Percentiles rank a stretch among this genome's conserved stretches.
These are phyloP conservation scores for Cyanocitta stelleri DNA, from an alignment of 2,113 vertebrate genomes.

Conservation along the genomic window DNA sequence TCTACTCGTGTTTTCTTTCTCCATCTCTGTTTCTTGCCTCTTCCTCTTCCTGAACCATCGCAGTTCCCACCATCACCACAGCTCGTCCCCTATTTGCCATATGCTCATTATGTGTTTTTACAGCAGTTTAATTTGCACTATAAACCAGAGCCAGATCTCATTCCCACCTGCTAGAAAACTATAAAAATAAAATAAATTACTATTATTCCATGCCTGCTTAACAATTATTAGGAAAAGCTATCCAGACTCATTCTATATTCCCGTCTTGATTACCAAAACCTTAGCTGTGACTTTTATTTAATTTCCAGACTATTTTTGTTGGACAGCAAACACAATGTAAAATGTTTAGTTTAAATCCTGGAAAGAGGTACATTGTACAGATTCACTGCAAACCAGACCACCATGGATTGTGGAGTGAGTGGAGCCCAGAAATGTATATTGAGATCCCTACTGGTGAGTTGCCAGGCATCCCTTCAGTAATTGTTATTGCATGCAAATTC, in stretches of 20 bases:
- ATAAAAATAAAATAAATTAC: neutral
- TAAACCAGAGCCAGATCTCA: neutral
- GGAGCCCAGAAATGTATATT: conserved; percentile 60
- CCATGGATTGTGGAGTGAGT: conserved; percentile 72
- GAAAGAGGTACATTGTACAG: conserved; percentile 81
- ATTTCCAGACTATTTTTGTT: conserved; percentile 77
- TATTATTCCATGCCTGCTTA: neutral
- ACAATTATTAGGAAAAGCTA: neutral
- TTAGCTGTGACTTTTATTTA: neutral
- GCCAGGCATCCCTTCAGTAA: neutral
- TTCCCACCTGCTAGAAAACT: neutral
- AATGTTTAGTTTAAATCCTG: conserved; percentile 81
- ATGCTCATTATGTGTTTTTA: neutral
- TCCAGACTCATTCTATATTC: neutral
- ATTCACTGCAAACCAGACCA: conserved; percentile 88
- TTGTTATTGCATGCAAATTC: neutral
- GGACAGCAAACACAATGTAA: conserved; percentile 85
- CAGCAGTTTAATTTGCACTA: neutral
- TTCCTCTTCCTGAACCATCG: neutral
- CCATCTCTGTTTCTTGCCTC: neutral
- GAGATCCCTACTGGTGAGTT: conserved; percentile 70
- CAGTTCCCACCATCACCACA: neutral
- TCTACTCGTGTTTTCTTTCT: neutral
- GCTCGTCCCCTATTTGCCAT: neutral
- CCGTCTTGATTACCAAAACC: neutral